Evolutionary conservation across 2,797 vertebrate species (phyloP).

Genomic region (Phalloptychus januarius): DNA sequence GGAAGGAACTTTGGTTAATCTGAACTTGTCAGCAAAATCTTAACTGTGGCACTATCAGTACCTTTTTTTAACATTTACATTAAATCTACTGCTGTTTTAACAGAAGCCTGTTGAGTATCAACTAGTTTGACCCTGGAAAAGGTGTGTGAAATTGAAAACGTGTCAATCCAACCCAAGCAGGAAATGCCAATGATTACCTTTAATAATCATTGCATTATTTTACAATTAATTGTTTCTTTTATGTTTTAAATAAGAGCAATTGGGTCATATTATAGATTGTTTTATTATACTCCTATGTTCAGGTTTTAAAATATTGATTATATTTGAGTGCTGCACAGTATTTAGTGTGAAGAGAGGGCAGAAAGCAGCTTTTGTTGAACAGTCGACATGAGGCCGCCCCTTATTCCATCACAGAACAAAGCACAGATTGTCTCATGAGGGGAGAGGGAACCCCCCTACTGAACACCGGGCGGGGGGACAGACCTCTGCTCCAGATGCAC

Average conservation of each 20-base stretch:
- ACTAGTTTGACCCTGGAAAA: not conserved
- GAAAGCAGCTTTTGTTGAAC: constrained; percentile 44
- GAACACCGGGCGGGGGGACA: constrained; percentile 62
- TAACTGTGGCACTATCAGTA: constrained; percentile 10
- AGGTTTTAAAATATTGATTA: not conserved
- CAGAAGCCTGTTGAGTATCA: not conserved
- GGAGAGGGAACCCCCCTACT: constrained; percentile 44
- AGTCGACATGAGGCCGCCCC: constrained; percentile 28
- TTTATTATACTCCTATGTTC: not conserved
- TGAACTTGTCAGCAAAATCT: constrained; percentile 55
- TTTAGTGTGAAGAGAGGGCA: not conserved
- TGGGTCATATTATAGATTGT: not conserved
- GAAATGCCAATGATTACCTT: not conserved
- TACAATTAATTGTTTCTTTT: not conserved
- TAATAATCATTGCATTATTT: not conserved
- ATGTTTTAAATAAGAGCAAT: not conserved
- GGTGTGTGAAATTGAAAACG: not conserved
- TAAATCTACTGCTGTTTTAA: not conserved
- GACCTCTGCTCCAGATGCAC: constrained; percentile 65
- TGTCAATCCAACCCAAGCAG: not conserved
- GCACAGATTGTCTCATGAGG: constrained; percentile 50
- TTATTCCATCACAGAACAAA: constrained; percentile 67
- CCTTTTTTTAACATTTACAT: not conserved
- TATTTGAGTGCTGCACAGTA: not conserved
- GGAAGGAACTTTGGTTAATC: constrained; percentile 42